Percentiles rank a stretch among this genome's conserved stretches.
Conservation (phyloP, 2,888 invertebrate genomes). For the Callyntrura sp. region DNA sequence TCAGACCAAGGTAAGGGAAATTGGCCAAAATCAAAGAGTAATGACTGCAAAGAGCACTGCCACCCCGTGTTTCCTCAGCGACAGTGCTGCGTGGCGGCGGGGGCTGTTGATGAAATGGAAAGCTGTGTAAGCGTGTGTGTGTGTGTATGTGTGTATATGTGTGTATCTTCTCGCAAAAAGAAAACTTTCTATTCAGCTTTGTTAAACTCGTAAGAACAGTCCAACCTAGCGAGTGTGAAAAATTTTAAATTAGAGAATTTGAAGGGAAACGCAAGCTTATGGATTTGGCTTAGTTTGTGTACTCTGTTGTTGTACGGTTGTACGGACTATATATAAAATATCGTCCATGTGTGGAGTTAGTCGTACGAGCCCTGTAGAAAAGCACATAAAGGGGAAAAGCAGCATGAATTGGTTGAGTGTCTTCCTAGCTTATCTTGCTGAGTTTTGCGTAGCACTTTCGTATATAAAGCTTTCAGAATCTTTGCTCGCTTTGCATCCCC, state of each 20-base stretch:
- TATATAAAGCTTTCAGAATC: not conserved
- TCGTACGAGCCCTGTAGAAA: not conserved
- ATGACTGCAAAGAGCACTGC: not conserved
- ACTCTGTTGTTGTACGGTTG: too few species aligned
- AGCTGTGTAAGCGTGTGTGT: too few species aligned
- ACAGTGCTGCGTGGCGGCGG: not conserved
- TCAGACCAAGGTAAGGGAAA: not conserved
- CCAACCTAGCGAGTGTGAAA: not conserved
- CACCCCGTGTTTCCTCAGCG: not conserved
- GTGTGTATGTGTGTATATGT: too few species aligned
- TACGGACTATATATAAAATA: too few species aligned
- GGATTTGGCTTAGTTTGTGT: constrained; percentile 25
- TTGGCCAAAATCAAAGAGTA: not conserved
- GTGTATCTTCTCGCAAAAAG: not conserved
- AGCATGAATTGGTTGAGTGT: not conserved
- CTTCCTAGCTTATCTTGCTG: not conserved
- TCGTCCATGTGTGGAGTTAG: too few species aligned
- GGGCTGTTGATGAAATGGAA: too few species aligned
- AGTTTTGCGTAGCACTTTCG: not conserved
- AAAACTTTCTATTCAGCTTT: constrained; percentile 1
- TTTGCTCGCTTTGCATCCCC: not conserved
- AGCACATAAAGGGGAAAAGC: not conserved
- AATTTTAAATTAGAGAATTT: not conserved
- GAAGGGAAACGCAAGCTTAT: not conserved
- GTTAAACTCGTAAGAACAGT: not conserved